phyloP scores from a whole-genome alignment of 1,140 invertebrate species.

The Sarcophaga peregrina region DNA sequence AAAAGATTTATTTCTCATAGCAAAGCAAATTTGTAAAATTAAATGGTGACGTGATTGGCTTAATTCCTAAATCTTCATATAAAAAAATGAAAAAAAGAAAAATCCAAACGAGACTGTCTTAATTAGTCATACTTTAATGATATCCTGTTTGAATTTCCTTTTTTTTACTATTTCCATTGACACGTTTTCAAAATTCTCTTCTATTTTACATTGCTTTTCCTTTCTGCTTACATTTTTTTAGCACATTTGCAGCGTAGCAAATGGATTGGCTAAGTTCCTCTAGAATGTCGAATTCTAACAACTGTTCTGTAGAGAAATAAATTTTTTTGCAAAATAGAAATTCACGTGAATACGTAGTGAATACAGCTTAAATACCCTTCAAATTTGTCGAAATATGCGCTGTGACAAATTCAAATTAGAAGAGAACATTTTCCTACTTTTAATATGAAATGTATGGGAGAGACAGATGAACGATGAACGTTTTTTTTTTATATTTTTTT shows the following conservation, averaged over 20 bases:
- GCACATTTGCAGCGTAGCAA: constrained; percentile 1
- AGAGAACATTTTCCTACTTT: not conserved
- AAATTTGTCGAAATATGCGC: constrained; percentile 24
- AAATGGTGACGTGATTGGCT: not conserved
- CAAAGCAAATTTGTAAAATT: not conserved
- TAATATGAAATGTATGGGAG: not conserved
- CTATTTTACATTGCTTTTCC: not conserved
- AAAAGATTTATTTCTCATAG: not conserved
- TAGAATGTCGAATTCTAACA: not conserved
- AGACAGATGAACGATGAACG: not conserved
- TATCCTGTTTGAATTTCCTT: not conserved
- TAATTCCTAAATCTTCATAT: not conserved
- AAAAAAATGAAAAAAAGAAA: not conserved
- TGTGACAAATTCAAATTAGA: constrained; percentile 25
- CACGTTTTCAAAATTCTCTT: not conserved
- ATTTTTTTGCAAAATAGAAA: not conserved
- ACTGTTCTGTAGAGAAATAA: not conserved
- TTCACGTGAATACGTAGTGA: not conserved
- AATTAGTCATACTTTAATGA: constrained; percentile 10
- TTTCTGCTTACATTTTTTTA: not conserved
- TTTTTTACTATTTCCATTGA: not conserved
- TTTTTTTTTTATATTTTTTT: not conserved
- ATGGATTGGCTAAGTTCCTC: not conserved
- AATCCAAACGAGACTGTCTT: not conserved
- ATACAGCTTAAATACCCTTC: not conserved